Evolutionary conservation across 2,888 invertebrate species (phyloP).

Genomic region (Polydrusus tereticollis): DNA sequence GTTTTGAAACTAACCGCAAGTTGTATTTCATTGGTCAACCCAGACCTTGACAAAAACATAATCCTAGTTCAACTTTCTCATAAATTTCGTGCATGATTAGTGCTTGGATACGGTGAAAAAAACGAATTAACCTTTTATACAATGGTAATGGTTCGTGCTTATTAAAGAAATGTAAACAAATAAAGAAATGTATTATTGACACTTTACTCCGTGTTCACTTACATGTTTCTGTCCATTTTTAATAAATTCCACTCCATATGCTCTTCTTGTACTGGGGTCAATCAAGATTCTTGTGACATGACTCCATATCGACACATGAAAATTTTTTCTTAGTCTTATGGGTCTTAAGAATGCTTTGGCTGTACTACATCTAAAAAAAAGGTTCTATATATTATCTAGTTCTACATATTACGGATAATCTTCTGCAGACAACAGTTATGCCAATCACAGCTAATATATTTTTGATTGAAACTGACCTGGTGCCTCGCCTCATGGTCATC

Average conservation of each 20-base stretch:
- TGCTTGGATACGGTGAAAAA: background rate
- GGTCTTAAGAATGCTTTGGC: slow-evolving; percentile 90
- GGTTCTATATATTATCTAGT: no score
- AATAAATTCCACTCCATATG: slow-evolving; percentile 83
- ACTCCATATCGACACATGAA: slow-evolving; percentile 85
- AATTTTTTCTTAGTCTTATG: slow-evolving; percentile 80
- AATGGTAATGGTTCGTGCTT: no score
- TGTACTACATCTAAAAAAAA: slow-evolving; percentile 75
- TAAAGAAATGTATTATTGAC: no score
- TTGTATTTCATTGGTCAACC: background rate
- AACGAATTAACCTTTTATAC: no score
- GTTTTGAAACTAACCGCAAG: background rate
- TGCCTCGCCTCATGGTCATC: slow-evolving; percentile 88
- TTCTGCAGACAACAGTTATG: no score
- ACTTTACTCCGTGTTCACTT: slow-evolving; percentile 21
- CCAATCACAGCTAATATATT: no score
- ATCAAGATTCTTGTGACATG: slow-evolving; percentile 81
- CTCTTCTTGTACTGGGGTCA: slow-evolving; percentile 78
- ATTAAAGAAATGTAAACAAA: no score
- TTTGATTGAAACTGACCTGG: slow-evolving; percentile 60
- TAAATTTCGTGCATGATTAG: background rate
- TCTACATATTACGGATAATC: no score
- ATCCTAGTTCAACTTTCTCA: background rate
- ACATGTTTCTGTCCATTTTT: slow-evolving; percentile 76
- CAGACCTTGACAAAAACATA: slow-evolving; percentile 2